These are phyloP conservation scores for Trinectes maculatus DNA, from an alignment of 2,113 vertebrate species.

Conservation along the genomic window DNA sequence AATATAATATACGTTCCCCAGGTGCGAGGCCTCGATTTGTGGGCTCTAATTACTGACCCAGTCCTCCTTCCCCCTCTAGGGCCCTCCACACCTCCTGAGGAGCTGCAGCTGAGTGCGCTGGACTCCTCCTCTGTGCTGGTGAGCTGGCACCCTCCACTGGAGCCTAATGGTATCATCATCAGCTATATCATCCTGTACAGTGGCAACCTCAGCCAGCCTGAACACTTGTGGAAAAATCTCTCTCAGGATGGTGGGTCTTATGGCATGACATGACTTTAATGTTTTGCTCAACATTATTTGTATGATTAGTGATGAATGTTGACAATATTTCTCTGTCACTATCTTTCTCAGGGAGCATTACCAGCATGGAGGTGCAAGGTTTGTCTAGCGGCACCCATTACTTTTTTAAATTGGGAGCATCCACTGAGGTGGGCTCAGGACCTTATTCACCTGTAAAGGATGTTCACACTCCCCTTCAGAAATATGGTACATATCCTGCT, in stretches of 20 bases:
- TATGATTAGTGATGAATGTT: background rate
- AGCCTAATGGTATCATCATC: conserved; percentile 93
- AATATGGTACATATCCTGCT: conserved; percentile 72
- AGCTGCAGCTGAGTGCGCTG: conserved; percentile 88
- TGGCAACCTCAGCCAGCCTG: conserved; percentile 86
- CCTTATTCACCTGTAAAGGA: conserved; percentile 91
- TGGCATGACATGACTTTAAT: background rate
- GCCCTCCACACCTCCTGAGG: conserved; percentile 90
- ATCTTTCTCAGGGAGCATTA: conserved; percentile 85
- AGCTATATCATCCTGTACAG: conserved; percentile 92
- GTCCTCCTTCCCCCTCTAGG: conserved; percentile 76
- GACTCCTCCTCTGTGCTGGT: conserved; percentile 90
- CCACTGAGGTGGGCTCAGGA: conserved; percentile 90
- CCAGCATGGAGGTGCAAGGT: conserved; percentile 89
- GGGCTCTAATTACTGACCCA: conserved; percentile 65
- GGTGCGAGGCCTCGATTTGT: conserved; percentile 60
- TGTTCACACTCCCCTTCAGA: conserved; percentile 86
- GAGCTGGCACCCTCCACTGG: conserved; percentile 93
- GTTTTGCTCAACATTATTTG: background rate
- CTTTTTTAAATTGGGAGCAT: conserved; percentile 95
- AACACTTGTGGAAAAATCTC: conserved; percentile 91
- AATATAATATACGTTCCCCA: conserved; percentile 48
- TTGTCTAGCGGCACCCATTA: conserved; percentile 89
- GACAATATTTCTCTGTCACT: background rate
- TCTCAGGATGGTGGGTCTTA: conserved; percentile 87